These are phyloP conservation scores for Drosophila sulfurigaster DNA, from an alignment of 1,140 invertebrate species.

Conservation along the genomic window DNA sequence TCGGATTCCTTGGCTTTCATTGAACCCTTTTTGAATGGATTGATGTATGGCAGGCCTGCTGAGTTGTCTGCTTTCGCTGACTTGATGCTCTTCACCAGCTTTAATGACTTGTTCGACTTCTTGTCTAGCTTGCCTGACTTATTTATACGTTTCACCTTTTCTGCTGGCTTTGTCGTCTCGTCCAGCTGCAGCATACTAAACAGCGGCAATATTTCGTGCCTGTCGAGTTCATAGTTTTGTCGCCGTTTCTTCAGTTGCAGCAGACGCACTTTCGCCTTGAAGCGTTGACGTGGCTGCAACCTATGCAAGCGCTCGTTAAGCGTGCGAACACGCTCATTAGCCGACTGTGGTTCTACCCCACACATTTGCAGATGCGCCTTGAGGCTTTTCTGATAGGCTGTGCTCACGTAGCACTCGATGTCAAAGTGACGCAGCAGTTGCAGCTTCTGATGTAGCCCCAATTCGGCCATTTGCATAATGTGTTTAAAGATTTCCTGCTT, in stretches of 20 bases:
- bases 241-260: constrained; percentile 45
- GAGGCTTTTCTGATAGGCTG: constrained; percentile 34
- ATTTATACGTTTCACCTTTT: constrained; percentile 31
- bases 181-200: constrained; percentile 65
- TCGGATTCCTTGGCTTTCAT: too few relatives aligned
- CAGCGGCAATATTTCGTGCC: constrained; percentile 61
- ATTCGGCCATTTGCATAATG: constrained; percentile 76
- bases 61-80: background rate
- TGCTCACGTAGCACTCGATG: constrained; percentile 56
- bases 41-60: too few relatives aligned
- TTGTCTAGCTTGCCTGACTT: too few relatives aligned
- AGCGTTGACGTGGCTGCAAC: constrained; percentile 59
- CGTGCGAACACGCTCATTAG: constrained; percentile 4
- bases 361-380: constrained; percentile 38
- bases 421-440: constrained; percentile 73
- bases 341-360: constrained; percentile 2
- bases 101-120: background rate
- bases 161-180: constrained; percentile 22
- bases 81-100: background rate
- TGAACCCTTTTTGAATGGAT: too few relatives aligned
- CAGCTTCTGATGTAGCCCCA: constrained; percentile 75
- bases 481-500: constrained; percentile 61
- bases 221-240: constrained; percentile 49
- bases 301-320: constrained; percentile 51
- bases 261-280: constrained; percentile 74